Evolutionary conservation across 2,113 vertebrate species (phyloP), one percentile per base, ranked within the genome.

Genomic region (Platichthys flesus): DNA sequence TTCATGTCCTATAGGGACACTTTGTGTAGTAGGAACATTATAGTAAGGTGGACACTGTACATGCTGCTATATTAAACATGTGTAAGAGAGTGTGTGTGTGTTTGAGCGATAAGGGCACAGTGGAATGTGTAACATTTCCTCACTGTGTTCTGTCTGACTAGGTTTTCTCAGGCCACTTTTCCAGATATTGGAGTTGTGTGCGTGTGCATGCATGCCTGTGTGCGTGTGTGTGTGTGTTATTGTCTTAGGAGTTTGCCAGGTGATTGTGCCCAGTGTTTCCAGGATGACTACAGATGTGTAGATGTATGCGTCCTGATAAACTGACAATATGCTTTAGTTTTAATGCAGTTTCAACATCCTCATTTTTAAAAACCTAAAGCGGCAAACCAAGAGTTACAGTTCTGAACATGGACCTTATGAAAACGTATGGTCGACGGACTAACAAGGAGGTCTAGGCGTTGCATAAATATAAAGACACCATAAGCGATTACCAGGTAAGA

Each of bases 41-140:
- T 24, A 18, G 8, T 35, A n/a, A 35, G 13, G 21, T 37, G 4
- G 54, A 52, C 26, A 61, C 21, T 35, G 1, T 13, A 49, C 21
- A 23, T 35, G 24, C 26, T n/a, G 4, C 14, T 52, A 0, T 58
- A n/a, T 1, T 21, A 4, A 15, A 42, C 20, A 3, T 55, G 51
- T 45, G 20, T 67, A 18, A 16, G 15, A 6, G 16, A 51, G 47
- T 76, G 59, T 37, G 31, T 23, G 62, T 66, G 68, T 45, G 49
- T 24, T 37, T 69, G 75, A 45, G 62, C 68, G 91, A 93, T 90
- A 90, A 92, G 90, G 75, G 31, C 74, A 63, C 72, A 18, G 37
- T 75, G 93, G 90, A 93, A 92, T 93, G 90, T 82, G 80, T 78
- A 74, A 84, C 81, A 87, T 91, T 93, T 92, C 91, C 92, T 91